Conservation (phyloP, 2,888 invertebrate species). For the Euspilapteryx auroguttella region DNA sequence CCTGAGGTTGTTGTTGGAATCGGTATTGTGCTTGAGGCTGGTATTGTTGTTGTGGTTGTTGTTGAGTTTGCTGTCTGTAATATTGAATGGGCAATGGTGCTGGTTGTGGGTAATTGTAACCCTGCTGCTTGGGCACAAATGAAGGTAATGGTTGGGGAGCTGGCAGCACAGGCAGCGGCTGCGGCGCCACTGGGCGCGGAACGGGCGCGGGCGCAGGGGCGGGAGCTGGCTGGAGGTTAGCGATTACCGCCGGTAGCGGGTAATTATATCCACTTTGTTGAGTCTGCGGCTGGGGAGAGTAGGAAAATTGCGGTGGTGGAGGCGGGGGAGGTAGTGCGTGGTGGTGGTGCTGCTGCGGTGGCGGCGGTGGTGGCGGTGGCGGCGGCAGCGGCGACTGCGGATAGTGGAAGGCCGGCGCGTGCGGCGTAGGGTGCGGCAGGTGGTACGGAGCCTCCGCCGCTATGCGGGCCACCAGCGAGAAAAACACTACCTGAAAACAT, state of each 20-base stretch:
- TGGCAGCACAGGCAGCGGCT: slow-evolving; percentile 9
- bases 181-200: slow-evolving; percentile 5
- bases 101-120: slow-evolving; percentile 3
- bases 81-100: too few relatives aligned
- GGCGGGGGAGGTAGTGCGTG: slow-evolving; percentile 4
- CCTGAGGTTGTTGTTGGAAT: too few relatives aligned
- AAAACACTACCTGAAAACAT: slow-evolving; percentile 29
- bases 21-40: neutral
- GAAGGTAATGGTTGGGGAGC: slow-evolving; percentile 4
- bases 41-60: slow-evolving; percentile 4
- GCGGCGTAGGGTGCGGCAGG: slow-evolving; percentile 28
- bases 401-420: slow-evolving; percentile 25
- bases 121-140: neutral
- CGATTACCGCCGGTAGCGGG: slow-evolving; percentile 3
- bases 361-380: slow-evolving; percentile 10
- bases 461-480: slow-evolving; percentile 30
- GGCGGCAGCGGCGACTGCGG: slow-evolving; percentile 16
- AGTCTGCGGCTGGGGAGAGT: slow-evolving; percentile 6
- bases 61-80: too few relatives aligned
- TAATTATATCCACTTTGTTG: slow-evolving; percentile 7
- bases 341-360: slow-evolving; percentile 8
- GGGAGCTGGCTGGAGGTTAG: slow-evolving; percentile 10
- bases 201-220: slow-evolving; percentile 6
- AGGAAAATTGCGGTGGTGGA: slow-evolving; percentile 7
- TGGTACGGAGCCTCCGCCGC: slow-evolving; percentile 44